Evolutionary conservation across 2,113 vertebrate species (phyloP).

Genomic region (Clarias macrocephalus): DNA sequence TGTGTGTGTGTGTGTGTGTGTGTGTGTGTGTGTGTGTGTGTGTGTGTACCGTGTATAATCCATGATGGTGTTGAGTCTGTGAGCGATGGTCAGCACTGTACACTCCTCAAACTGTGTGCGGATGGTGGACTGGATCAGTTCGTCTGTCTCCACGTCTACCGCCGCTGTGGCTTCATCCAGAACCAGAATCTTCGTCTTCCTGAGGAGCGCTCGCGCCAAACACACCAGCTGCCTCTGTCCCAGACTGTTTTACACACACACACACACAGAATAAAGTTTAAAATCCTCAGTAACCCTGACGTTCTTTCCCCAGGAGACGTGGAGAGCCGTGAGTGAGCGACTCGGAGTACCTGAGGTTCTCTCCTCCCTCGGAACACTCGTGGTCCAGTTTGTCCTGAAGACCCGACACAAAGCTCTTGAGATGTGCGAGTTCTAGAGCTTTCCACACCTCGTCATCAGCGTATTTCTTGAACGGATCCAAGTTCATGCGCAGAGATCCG

Average conservation of each 20-base stretch:
- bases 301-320: neutral
- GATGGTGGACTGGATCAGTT: slow-evolving; percentile 94
- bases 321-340: neutral
- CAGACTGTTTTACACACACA: slow-evolving; percentile 76
- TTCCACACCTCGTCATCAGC: slow-evolving; percentile 79
- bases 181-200: slow-evolving; percentile 92
- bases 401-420: slow-evolving; percentile 84
- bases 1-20: slow-evolving; percentile 60
- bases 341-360: slow-evolving; percentile 86
- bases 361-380: slow-evolving; percentile 91
- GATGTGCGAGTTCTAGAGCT: slow-evolving; percentile 86
- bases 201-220: slow-evolving; percentile 88
- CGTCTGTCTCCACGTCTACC: slow-evolving; percentile 91
- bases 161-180: slow-evolving; percentile 95
- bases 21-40: slow-evolving; percentile 63
- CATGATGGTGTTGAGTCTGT: slow-evolving; percentile 83
- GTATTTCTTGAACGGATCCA: slow-evolving; percentile 70
- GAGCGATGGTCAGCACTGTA: slow-evolving; percentile 84
- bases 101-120: slow-evolving; percentile 87
- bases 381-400: slow-evolving; percentile 86
- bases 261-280: neutral
- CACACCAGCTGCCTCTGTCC: slow-evolving; percentile 94
- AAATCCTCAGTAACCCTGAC: neutral
- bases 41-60: slow-evolving; percentile 63
- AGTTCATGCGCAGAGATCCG: slow-evolving; percentile 82